These are phyloP conservation scores for Globia sparganii DNA, from an alignment of 2,888 invertebrate genomes.

Conservation along the genomic window DNA sequence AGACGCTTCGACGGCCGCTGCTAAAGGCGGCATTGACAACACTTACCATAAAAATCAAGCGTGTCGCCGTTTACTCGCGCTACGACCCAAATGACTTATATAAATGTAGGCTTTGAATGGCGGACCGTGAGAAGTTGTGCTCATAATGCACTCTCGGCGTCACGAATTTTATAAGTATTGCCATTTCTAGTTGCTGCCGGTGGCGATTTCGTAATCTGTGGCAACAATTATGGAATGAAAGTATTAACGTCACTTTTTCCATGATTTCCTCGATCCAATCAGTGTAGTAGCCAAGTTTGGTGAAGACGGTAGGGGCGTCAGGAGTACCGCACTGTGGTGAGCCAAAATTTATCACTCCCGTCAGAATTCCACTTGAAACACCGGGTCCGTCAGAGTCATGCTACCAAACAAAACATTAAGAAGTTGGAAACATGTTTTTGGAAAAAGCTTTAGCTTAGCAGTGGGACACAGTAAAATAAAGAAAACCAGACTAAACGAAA, in stretches of 20 bases:
- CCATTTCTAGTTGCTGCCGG: neutral
- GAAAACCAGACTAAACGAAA: neutral
- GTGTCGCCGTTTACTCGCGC: too few relatives aligned
- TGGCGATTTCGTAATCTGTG: neutral
- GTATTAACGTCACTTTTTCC: conserved; percentile 58
- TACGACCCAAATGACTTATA: neutral
- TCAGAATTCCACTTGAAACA: conserved; percentile 62
- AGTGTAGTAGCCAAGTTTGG: conserved; percentile 69
- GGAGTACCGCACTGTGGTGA: conserved; percentile 71
- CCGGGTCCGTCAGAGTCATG: conserved; percentile 67
- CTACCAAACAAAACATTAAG: conserved; percentile 24
- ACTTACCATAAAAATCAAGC: neutral
- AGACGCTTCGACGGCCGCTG: neutral
- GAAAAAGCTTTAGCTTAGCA: neutral
- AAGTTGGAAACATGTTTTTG: neutral
- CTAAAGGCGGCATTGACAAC: neutral
- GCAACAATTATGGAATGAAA: neutral
- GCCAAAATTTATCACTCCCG: conserved; percentile 76
- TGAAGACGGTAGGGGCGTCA: conserved; percentile 77
- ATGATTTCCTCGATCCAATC: conserved; percentile 74
- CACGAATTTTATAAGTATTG: neutral
- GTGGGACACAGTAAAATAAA: neutral
- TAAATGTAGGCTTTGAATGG: neutral
- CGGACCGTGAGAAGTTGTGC: neutral
- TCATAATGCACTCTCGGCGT: neutral